Conservation (phyloP, 2,113 vertebrate species). For the Electrona antarctica region DNA sequence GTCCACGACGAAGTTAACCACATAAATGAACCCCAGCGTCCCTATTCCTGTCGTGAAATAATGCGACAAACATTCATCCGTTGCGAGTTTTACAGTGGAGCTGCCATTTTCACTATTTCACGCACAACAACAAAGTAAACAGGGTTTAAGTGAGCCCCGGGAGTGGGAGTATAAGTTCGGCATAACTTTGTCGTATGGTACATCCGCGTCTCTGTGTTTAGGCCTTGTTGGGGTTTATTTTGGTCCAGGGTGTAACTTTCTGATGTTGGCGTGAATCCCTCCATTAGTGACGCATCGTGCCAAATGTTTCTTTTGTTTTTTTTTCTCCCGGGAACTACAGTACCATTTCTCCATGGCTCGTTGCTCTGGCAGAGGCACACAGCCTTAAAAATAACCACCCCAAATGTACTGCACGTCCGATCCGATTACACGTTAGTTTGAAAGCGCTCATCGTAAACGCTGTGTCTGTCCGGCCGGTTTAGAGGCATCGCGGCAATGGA, state of each 20-base stretch:
- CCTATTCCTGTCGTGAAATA: too few relatives aligned
- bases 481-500: constrained; percentile 40
- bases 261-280: constrained; percentile 70
- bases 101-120: too few relatives aligned
- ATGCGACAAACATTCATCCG: too few relatives aligned
- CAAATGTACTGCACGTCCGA: constrained; percentile 74
- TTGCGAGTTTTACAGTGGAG: too few relatives aligned
- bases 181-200: constrained; percentile 64
- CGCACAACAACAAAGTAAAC: too few relatives aligned
- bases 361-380: constrained; percentile 72
- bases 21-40: too few relatives aligned
- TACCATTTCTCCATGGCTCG: constrained; percentile 68
- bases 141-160: constrained; percentile 36
- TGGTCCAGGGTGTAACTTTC: constrained; percentile 75
- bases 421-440: constrained; percentile 76
- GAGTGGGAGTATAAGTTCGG: constrained; percentile 69
- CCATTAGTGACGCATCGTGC: constrained; percentile 73
- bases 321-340: constrained; percentile 56
- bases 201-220: constrained; percentile 68
- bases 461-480: constrained; percentile 56
- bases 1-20: too few relatives aligned
- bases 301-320: constrained; percentile 71
- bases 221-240: constrained; percentile 71
- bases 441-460: constrained; percentile 61
- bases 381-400: constrained; percentile 65